Evolutionary conservation across 2,888 invertebrate genomes (phyloP), one percentile per base, ranked within the genome.

Genomic region (Pterostichus niger): DNA sequence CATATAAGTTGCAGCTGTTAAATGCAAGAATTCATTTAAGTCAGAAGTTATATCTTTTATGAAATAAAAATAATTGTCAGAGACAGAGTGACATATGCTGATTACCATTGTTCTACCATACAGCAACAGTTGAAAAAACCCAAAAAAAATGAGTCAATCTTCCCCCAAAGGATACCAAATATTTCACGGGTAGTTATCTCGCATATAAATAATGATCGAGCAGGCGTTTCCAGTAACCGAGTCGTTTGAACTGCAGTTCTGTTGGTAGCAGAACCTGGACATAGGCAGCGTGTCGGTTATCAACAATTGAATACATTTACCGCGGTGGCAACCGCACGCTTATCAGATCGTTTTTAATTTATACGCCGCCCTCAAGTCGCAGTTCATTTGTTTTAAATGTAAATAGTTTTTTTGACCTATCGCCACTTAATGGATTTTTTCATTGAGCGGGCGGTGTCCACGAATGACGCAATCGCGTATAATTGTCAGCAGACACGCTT

Each of bases 341-440:
- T 83, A 83, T 83, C 83, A 83, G 83, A 83, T 83, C 31, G 33
- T 56, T 83, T 81, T 78, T 77, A 83, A 83, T 83, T 83, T 83
- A 83, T 76, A 77, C 68, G 78, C 83, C 83, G 83, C 83, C 83
- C 78, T 49, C 77, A 68, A 78, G 83, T 83, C 83, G 83, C 83
- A 83, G 83, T 83, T 83, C 83, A 83, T 83, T 83, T 83, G 83
- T 83, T 78, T 77, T 68, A 78, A 64, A 83, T 76, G 77, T 83
- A 77, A 83, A 83, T 83, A 76, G 75, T 82, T 76, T 76, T 82
- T 82, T 76, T 80, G 71, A 80, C 80, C 80, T 80, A 71, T 71
- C 54, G 56, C 59, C 35, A 56, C 15, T 56, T 52, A 80, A 80
- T 80, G 71, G 80, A 80, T 80, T 80, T 80, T 80, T 79, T 80